Base-by-base conservation (phyloP, 2,888 invertebrate species). In the Leucophenga montana region DNA sequence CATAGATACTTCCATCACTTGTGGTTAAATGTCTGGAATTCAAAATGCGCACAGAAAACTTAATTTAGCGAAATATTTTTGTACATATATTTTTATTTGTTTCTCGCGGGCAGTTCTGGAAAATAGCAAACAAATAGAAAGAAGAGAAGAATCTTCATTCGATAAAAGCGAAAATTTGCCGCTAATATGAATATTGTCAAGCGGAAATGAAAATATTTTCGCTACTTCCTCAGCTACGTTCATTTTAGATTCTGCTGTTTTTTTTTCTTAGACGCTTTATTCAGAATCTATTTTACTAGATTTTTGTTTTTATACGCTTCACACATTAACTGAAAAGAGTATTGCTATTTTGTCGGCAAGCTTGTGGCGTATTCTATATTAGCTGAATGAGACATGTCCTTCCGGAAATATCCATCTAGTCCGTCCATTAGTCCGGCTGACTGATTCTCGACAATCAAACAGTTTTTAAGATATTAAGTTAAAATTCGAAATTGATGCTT, bases 101-200 rank as follows among this genome's bases (percentile, higher is more conserved):
- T 53, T 56, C 56, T 59, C 33, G n/a, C 31, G 59, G n/a, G n/a
- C 18, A 16, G 33, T 16, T 6, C 14, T 59, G 16, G n/a, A 59
- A 59, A 16, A 59, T 27, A 31, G 4, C 2, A 6, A 59, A 59
- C 13, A 59, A 59, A 59, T n/a, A 44, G n/a, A 39, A 67, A 56
- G 14, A 66, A 14, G 3, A 39, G 18, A 48, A 62, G 18, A 64
- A 64, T 48, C n/a, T 64, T 64, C 18, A 46, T 48, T 74, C 78
- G 80, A 81, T 82, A 82, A 78, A 78, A 65, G 73, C 76, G 70
- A 68, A 73, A 78, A 80, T 78, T 82, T 78, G 73, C 78, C 82
- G 81, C 81, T 82, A 82, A 82, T 82, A 82, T 82, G 82, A 82
- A 82, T 82, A 79, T 82, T 82, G 81, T 79, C 79, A 73, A 82